These are phyloP conservation scores for Drosophila mayri DNA, from an alignment of 1,140 invertebrate genomes.

Conservation along the genomic window DNA sequence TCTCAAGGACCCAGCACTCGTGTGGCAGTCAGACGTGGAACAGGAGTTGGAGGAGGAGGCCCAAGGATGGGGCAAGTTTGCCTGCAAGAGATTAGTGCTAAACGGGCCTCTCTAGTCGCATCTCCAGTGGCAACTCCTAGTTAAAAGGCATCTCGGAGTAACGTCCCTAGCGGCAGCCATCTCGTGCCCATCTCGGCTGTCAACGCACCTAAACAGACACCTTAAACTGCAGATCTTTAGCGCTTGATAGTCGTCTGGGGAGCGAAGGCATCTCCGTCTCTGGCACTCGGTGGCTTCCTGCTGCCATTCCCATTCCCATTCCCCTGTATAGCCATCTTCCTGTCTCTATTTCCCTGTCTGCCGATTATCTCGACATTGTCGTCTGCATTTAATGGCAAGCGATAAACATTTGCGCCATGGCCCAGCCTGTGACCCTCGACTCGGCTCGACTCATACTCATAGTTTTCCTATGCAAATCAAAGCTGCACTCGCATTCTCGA, in stretches of 20 bases:
- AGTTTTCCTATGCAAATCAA: conserved; percentile 47
- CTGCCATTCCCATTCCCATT: conserved; percentile 4
- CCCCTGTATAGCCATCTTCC: conserved; percentile 18
- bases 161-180: conserved; percentile 20
- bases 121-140: conserved; percentile 3
- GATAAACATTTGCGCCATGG: conserved; percentile 55
- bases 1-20: conserved; percentile 60
- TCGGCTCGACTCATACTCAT: too few species aligned
- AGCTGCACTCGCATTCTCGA: conserved; percentile 52
- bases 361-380: conserved; percentile 64
- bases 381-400: conserved; percentile 74
- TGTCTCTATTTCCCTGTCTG: conserved; percentile 23
- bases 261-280: conserved; percentile 9
- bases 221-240: conserved; percentile 64
- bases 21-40: conserved; percentile 32
- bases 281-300: conserved; percentile 39
- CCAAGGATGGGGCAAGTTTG: not conserved
- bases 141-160: not conserved
- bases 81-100: conserved; percentile 54
- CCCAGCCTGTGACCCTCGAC: conserved; percentile 1
- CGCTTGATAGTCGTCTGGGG: conserved; percentile 46
- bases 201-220: conserved; percentile 65
- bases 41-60: conserved; percentile 14
- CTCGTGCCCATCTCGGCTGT: conserved; percentile 50
- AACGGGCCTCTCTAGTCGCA: conserved; percentile 28